Conservation (phyloP, 2,113 vertebrate genomes). For the Oreocharis arfaki region DNA sequence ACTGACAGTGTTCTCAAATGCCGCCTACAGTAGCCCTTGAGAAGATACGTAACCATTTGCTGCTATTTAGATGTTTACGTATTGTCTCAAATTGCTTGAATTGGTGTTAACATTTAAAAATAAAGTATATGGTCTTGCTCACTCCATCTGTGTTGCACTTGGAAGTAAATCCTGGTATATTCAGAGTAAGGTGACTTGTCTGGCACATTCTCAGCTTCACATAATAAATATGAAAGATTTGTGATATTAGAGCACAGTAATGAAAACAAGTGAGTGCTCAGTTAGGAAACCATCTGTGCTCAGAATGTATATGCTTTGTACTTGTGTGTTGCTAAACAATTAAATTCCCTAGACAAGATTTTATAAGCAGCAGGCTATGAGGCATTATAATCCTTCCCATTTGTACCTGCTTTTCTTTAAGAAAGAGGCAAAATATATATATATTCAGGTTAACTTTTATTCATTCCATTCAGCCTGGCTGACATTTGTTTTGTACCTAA, state of each 20-base stretch:
- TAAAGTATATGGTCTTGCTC: background rate
- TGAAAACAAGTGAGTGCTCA: conserved; percentile 60
- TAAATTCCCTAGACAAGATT: conserved; percentile 23
- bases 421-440: background rate
- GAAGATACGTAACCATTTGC: background rate
- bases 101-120: background rate
- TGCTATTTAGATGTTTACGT: background rate
- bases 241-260: conserved; percentile 47
- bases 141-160: background rate
- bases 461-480: background rate
- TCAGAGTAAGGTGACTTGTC: conserved; percentile 33
- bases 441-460: background rate
- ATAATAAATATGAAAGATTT: conserved; percentile 59
- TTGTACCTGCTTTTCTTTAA: conserved; percentile 18
- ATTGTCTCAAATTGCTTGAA: background rate
- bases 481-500: background rate
- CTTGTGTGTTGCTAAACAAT: conserved; percentile 34
- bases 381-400: background rate
- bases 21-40: background rate
- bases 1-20: background rate
- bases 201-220: conserved; percentile 16
- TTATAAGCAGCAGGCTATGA: background rate
- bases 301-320: conserved; percentile 28
- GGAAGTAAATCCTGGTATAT: background rate
- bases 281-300: conserved; percentile 62